phyloP scores from a whole-genome alignment of 2,113 vertebrate genomes.

The Cephalopholis sonnerati region DNA sequence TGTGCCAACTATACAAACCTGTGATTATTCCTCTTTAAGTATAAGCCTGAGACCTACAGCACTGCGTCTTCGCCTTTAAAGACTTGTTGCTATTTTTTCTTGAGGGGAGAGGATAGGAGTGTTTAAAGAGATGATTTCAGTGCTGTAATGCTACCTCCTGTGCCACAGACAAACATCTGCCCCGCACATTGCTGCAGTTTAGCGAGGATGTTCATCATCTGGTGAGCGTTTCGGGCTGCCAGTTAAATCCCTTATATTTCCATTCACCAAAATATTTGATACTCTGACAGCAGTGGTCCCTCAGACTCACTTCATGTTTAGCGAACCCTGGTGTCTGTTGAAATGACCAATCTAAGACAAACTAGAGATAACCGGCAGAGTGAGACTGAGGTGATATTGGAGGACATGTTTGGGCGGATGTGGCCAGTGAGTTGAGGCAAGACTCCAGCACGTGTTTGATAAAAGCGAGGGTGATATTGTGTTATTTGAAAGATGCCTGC shows the following conservation, averaged over 20 bases:
- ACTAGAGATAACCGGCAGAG: neutral
- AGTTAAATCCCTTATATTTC: slow-evolving; percentile 54
- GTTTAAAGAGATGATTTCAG: slow-evolving; percentile 58
- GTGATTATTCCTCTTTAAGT: slow-evolving; percentile 69
- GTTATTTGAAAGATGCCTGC: slow-evolving; percentile 43
- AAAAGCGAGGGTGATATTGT: neutral
- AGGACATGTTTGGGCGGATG: neutral
- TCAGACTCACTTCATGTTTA: slow-evolving; percentile 14
- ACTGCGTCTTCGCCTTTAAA: slow-evolving; percentile 43
- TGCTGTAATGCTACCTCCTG: slow-evolving; percentile 45
- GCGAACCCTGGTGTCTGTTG: slow-evolving; percentile 6
- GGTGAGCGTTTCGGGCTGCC: slow-evolving; percentile 45
- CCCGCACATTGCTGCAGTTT: slow-evolving; percentile 81
- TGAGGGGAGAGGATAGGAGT: slow-evolving; percentile 32
- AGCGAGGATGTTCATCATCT: slow-evolving; percentile 66
- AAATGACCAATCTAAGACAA: neutral
- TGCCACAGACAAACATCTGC: slow-evolving; percentile 83
- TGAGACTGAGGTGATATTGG: neutral
- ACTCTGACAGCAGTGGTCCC: neutral
- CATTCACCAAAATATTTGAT: slow-evolving; percentile 31
- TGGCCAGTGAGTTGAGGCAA: neutral
- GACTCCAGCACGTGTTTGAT: slow-evolving; percentile 12
- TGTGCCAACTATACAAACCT: slow-evolving; percentile 61
- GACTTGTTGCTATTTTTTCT: slow-evolving; percentile 63
- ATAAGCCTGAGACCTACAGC: slow-evolving; percentile 64